A percentile compares a stretch with the other conserved stretches of the same genome.
phyloP scores from a whole-genome alignment of 1,140 invertebrate species.

The Drosophila miranda region DNA sequence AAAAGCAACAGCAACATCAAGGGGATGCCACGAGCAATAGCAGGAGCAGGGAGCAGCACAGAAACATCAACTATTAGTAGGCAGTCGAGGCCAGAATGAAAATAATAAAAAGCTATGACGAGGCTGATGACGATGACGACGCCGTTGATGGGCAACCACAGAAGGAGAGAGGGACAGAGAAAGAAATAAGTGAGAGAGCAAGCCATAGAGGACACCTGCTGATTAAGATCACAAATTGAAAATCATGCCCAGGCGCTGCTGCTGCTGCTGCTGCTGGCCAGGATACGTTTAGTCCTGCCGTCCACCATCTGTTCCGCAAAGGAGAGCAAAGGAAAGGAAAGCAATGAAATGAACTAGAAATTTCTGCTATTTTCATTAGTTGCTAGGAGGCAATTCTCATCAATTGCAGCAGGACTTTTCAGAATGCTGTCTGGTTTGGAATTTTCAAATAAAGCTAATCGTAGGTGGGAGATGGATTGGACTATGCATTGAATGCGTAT shows the following conservation, averaged over 20 bases:
- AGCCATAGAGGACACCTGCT: conserved; percentile 74
- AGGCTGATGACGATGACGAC: conserved; percentile 51
- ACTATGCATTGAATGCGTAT: no score
- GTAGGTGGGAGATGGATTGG: no score
- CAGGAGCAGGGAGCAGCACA: conserved; percentile 12
- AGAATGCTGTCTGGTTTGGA: no score
- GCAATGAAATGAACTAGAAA: conserved; percentile 21
- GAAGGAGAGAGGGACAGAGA: conserved; percentile 13
- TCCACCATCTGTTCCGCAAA: neutral
- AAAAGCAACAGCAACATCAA: conserved; percentile 43
- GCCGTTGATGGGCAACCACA: conserved; percentile 58
- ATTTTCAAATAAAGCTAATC: no score
- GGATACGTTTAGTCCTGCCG: neutral
- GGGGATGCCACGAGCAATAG: conserved; percentile 9
- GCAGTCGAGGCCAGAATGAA: conserved; percentile 66
- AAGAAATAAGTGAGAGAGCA: conserved; percentile 11
- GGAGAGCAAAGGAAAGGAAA: conserved; percentile 1
- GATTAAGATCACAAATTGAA: conserved; percentile 82
- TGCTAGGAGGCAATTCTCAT: conserved; percentile 26
- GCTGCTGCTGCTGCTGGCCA: neutral
- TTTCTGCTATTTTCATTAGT: conserved; percentile 46
- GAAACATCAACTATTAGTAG: conserved; percentile 64
- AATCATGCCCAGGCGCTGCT: conserved; percentile 48
- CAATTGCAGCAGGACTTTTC: conserved; percentile 8
- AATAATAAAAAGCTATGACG: conserved; percentile 73